Conservation (phyloP, 2,113 vertebrate species). For the Chaetops frenatus region DNA sequence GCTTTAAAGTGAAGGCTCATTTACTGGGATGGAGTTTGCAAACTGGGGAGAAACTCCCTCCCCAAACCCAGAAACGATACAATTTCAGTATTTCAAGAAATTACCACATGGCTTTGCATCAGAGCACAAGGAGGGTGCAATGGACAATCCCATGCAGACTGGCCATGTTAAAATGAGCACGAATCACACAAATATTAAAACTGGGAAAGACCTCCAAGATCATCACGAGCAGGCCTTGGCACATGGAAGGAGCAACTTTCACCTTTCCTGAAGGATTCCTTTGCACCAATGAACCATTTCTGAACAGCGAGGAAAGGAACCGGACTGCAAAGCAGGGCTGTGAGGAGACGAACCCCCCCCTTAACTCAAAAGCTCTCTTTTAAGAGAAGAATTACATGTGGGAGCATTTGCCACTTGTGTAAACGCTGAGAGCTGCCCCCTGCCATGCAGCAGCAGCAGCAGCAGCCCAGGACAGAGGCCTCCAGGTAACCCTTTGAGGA, state of each 20-base stretch:
- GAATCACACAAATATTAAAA: neutral
- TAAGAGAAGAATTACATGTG: neutral
- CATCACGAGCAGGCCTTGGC: neutral
- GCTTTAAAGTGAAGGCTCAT: neutral
- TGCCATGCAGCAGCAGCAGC: neutral
- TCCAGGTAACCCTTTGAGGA: neutral
- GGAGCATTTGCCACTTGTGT: neutral
- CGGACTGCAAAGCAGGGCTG: neutral
- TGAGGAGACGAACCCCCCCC: neutral
- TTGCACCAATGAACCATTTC: neutral
- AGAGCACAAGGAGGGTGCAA: neutral
- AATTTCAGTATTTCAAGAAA: neutral
- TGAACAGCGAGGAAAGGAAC: neutral
- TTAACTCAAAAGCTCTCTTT: neutral
- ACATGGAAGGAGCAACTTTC: neutral
- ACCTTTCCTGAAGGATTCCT: neutral
- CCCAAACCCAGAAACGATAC: neutral
- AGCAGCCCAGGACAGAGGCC: neutral
- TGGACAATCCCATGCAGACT: fast-evolving
- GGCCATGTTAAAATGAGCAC: neutral
- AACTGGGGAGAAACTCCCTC: neutral
- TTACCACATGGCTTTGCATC: neutral
- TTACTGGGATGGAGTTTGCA: neutral
- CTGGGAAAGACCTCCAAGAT: neutral
- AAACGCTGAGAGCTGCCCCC: neutral